Evolutionary conservation across 2,797 vertebrate species (phyloP).

Genomic region (Argentina silus): DNA sequence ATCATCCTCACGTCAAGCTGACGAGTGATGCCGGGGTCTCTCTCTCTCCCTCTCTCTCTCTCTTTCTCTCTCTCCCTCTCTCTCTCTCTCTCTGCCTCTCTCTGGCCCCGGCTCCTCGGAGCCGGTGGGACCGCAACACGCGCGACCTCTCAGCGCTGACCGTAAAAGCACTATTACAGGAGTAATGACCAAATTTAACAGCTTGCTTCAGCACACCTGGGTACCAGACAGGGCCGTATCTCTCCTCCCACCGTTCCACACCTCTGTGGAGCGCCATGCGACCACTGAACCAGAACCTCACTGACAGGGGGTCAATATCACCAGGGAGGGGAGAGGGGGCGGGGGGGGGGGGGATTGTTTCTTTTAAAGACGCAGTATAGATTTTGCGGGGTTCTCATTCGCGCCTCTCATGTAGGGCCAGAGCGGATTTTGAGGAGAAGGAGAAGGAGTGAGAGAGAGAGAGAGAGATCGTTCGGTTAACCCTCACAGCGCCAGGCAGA

Average conservation of each 20-base stretch:
- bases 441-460: background rate
- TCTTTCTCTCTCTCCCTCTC: conserved; percentile 39
- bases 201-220: conserved; percentile 92
- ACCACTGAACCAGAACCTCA: conserved; percentile 63
- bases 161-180: conserved; percentile 84
- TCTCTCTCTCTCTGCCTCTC: background rate
- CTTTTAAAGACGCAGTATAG: conserved; percentile 47
- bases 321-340: conserved; percentile 38
- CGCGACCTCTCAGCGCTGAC: conserved; percentile 65
- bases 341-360: conserved; percentile 43
- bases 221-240: conserved; percentile 79
- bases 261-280: conserved; percentile 48
- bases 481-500: conserved; percentile 38
- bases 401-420: conserved; percentile 40
- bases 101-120: conserved; percentile 9
- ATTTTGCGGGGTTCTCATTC: conserved; percentile 56
- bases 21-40: conserved; percentile 79
- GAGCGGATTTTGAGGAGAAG: conserved; percentile 17
- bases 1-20: conserved; percentile 80
- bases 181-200: conserved; percentile 97
- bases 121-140: conserved; percentile 37
- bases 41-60: conserved; percentile 37
- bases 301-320: conserved; percentile 68
- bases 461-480: conserved; percentile 24
- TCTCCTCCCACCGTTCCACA: conserved; percentile 65